Percentiles rank a stretch among this genome's conserved stretches.
phyloP scores from a whole-genome alignment of 1,140 invertebrate species.

The Plodia interpunctella region DNA sequence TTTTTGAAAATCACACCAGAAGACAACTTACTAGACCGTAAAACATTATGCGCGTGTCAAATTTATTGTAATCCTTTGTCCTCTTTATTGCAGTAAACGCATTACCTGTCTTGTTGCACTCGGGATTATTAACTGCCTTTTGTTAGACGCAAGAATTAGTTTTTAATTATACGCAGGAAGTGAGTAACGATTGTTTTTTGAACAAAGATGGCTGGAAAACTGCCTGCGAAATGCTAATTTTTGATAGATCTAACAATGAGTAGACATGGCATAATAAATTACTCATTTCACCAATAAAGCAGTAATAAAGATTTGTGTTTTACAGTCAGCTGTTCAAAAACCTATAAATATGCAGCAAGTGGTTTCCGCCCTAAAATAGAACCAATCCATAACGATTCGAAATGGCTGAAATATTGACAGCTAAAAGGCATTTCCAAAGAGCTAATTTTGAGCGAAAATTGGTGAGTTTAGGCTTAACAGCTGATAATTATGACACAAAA shows the following conservation, averaged over 20 bases:
- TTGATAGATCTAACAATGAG: neutral
- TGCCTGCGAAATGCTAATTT: slow-evolving; percentile 3
- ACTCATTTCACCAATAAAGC: too few relatives aligned
- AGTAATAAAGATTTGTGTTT: too few relatives aligned
- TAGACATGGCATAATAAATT: neutral
- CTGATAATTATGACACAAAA: too few relatives aligned
- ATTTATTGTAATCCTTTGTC: slow-evolving; percentile 6
- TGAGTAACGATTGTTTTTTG: slow-evolving; percentile 4
- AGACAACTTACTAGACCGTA: neutral
- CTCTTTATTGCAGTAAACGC: neutral
- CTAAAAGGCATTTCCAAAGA: too few relatives aligned
- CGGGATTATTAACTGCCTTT: neutral
- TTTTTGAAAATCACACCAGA: neutral
- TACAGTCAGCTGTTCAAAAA: too few relatives aligned
- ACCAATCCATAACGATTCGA: too few relatives aligned
- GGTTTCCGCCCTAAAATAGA: too few relatives aligned
- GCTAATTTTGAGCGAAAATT: too few relatives aligned
- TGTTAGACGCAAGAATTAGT: slow-evolving; percentile 1
- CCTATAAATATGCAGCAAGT: too few relatives aligned
- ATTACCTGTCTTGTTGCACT: neutral
- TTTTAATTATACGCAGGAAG: slow-evolving; percentile 7
- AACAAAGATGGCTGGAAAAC: slow-evolving; percentile 3
- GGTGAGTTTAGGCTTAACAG: too few relatives aligned
- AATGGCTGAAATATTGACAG: too few relatives aligned
- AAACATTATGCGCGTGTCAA: neutral